Evolutionary conservation across 2,113 vertebrate species (phyloP).

Genomic region (Columbina picui): DNA sequence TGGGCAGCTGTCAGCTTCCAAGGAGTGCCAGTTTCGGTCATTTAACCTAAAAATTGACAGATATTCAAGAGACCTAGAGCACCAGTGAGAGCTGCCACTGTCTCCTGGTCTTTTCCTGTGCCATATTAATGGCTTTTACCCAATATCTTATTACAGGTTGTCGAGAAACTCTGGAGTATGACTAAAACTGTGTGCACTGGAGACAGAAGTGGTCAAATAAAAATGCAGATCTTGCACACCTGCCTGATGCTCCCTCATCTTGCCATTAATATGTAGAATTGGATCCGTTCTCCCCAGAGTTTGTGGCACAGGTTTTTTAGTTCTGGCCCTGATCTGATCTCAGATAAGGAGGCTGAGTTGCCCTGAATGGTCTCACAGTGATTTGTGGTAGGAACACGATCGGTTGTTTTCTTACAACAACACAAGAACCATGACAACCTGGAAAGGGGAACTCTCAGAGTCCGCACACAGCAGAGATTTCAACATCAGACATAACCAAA

Average conservation of each 20-base stretch:
- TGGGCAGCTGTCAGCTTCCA: neutral
- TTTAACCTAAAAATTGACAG: neutral
- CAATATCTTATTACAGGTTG: neutral
- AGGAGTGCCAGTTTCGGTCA: neutral
- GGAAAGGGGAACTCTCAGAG: conserved; percentile 31
- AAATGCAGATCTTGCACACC: neutral
- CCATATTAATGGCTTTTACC: neutral
- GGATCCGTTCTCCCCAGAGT: neutral
- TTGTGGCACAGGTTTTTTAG: neutral
- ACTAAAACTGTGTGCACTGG: neutral
- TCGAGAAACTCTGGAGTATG: neutral
- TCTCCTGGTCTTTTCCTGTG: neutral
- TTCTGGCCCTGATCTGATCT: neutral
- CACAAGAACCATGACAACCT: conserved; percentile 32
- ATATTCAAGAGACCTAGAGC: neutral
- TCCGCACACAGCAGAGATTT: conserved; percentile 40
- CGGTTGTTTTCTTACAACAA: neutral
- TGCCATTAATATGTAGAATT: neutral
- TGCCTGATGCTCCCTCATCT: neutral
- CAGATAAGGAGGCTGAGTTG: neutral
- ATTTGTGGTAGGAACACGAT: neutral
- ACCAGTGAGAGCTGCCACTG: neutral
- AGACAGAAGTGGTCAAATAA: neutral
- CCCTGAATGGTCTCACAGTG: neutral
- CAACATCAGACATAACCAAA: conserved; percentile 25